These are phyloP conservation scores for Kuschelorhynchus macadamiae DNA, from an alignment of 2,888 invertebrate genomes.

Conservation along the genomic window DNA sequence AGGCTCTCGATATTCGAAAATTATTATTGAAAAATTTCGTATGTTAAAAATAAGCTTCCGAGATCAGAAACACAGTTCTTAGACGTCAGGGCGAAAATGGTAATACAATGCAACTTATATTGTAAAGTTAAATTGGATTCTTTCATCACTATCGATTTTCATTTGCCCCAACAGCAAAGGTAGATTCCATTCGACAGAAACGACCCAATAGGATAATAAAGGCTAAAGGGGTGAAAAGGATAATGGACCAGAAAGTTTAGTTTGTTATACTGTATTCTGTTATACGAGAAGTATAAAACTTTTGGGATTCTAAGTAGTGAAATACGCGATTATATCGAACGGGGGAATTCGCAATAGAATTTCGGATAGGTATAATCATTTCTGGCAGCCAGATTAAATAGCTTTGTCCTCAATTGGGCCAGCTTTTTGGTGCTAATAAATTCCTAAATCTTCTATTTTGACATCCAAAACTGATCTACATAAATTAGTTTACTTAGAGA, in stretches of 20 bases:
- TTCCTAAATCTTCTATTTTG: slow-evolving; percentile 17
- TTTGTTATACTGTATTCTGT: slow-evolving; percentile 22
- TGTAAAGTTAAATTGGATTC: slow-evolving; percentile 6
- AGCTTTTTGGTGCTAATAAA: slow-evolving; percentile 18
- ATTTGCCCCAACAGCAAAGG: slow-evolving; percentile 17
- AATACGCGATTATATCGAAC: slow-evolving; percentile 19
- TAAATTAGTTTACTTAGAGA: slow-evolving; percentile 2
- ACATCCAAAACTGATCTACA: slow-evolving; percentile 12
- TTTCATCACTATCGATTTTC: slow-evolving; percentile 20
- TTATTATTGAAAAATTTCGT: too few species aligned
- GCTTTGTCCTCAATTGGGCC: slow-evolving; percentile 9
- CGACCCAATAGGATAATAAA: slow-evolving; percentile 43
- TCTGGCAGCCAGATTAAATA: slow-evolving; percentile 7
- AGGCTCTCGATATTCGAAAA: too few species aligned
- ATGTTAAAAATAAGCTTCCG: too few species aligned
- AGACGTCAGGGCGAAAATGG: too few species aligned
- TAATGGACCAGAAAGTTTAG: slow-evolving; percentile 41
- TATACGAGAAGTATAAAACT: slow-evolving; percentile 7
- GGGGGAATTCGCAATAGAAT: background rate
- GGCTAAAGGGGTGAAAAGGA: slow-evolving; percentile 44
- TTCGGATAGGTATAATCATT: background rate
- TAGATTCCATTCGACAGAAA: slow-evolving; percentile 41
- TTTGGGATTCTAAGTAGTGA: slow-evolving; percentile 13
- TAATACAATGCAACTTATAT: too few species aligned
- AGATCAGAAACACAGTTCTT: too few species aligned